These are phyloP conservation scores for Cyanoderma ruficeps DNA, from an alignment of 2,113 vertebrate genomes.

Conservation along the genomic window DNA sequence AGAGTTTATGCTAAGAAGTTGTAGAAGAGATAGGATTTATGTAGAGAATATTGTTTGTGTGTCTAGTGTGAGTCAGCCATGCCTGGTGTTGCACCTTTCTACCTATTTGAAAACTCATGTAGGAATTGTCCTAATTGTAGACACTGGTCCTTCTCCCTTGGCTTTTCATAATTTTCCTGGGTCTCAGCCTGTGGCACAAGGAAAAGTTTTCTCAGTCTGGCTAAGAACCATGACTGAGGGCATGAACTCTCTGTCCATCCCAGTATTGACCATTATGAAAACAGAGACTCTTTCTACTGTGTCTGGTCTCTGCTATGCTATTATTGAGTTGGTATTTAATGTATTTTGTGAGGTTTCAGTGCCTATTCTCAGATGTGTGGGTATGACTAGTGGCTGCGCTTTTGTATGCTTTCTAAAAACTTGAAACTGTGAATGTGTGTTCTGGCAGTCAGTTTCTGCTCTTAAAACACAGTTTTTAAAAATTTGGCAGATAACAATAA, in stretches of 20 bases:
- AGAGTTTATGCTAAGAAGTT: neutral
- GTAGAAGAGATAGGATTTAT: neutral
- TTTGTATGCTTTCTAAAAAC: neutral
- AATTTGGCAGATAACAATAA: neutral
- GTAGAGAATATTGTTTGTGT: neutral
- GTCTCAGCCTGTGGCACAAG: accelerated
- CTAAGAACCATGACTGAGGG: accelerated
- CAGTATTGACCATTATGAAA: neutral
- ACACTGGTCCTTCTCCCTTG: neutral
- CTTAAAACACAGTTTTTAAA: neutral
- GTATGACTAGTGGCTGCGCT: neutral
- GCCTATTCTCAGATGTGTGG: neutral
- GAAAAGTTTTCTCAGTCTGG: neutral
- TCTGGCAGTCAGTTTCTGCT: neutral
- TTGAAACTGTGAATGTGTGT: neutral
- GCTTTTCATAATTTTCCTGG: neutral
- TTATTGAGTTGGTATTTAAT: neutral
- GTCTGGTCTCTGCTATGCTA: neutral
- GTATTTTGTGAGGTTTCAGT: neutral
- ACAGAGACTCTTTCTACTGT: neutral
- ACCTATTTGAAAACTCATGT: neutral
- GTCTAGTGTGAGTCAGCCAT: neutral
- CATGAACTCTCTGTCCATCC: neutral
- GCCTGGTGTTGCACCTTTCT: neutral
- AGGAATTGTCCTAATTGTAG: neutral